A percentile compares a stretch with the other conserved stretches of the same genome.
phyloP scores from a whole-genome alignment of 2,797 vertebrate species.

The Ctenochaetus hawaiiensis region DNA sequence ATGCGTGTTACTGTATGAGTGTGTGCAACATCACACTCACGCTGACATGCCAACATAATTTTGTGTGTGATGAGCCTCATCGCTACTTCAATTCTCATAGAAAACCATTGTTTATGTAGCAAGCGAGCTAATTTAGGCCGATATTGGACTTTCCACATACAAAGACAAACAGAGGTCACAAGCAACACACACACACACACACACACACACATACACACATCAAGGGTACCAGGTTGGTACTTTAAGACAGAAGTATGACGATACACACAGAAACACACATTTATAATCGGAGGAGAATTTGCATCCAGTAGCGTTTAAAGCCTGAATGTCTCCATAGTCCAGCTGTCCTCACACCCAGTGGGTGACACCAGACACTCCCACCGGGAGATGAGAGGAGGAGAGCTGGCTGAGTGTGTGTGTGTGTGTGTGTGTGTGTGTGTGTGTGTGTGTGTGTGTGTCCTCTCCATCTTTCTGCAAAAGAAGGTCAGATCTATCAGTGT shows the following conservation, averaged over 20 bases:
- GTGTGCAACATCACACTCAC: background rate
- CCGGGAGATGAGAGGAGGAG: background rate
- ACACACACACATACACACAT: background rate
- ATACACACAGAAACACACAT: background rate
- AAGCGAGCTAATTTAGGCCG: background rate
- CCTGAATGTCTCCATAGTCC: slow-evolving; percentile 5
- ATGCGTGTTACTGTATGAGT: slow-evolving; percentile 3
- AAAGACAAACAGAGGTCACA: background rate
- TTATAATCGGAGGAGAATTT: background rate
- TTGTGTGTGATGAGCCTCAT: background rate
- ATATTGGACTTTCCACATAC: background rate
- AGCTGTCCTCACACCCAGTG: background rate
- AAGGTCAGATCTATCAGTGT: slow-evolving; percentile 39
- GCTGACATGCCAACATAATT: background rate
- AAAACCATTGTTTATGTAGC: slow-evolving; percentile 22
- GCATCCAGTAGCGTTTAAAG: slow-evolving; percentile 12
- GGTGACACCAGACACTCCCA: slow-evolving; percentile 37
- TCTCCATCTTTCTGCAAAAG: slow-evolving; percentile 5
- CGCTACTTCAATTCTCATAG: slow-evolving; percentile 21
- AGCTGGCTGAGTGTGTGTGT: background rate
- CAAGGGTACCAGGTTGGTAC: too few species aligned
- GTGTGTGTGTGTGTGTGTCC: background rate
- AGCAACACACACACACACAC: too few species aligned
- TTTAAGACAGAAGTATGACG: too few species aligned
- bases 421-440: background rate